Base-by-base conservation (phyloP, 1,140 invertebrate species). In the Orchestia grillus region DNA sequence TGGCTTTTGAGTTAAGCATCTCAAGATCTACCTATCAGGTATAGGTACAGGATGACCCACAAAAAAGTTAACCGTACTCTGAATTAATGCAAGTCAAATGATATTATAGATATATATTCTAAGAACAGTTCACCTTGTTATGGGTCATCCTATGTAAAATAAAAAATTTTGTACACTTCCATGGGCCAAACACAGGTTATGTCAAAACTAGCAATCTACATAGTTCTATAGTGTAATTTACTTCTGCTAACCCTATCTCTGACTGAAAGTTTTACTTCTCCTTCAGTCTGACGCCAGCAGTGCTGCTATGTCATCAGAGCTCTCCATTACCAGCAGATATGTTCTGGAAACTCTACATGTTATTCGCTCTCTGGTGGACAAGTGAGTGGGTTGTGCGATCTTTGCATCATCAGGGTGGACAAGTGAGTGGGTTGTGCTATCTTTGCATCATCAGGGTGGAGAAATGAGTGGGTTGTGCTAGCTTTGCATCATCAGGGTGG, bases 331-430 rank as follows among this genome's bases (percentile, higher is more conserved):
- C 36, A 96, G 98, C 97, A 98, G 98, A 96, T 97, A 99, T 90
- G 98, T 99, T 41, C 97, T 98, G 41, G 98, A 99, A 97, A 99
- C 98, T 43, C 97, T 99, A 6, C 98, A 98, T 96, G 98, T 99
- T 41, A 98, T 99, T 96, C 98, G 98, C 96, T 98, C 98, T 45
- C 97, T 99, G 92, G 98, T 99, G 96, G 98, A 99, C 97, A 99
- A 98, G 98, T 98, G 98, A 97, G 98, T 97, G 47, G 28, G 77
- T 19, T 3, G 36, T 77, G 47, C 47, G 19, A 8, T 6, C 6
- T 53, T 53, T 53, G 19, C 47, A 53, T 53, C 19, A 19, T 53
- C n/a, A n/a, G n/a, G n/a, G n/a, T n/a, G n/a, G 47, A 8, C 19
- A 53, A 8, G 6, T 53, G 6, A 53, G 6, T 53, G 47, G 47